Conservation (phyloP, 2,113 vertebrate genomes). For the Scortum barcoo region DNA sequence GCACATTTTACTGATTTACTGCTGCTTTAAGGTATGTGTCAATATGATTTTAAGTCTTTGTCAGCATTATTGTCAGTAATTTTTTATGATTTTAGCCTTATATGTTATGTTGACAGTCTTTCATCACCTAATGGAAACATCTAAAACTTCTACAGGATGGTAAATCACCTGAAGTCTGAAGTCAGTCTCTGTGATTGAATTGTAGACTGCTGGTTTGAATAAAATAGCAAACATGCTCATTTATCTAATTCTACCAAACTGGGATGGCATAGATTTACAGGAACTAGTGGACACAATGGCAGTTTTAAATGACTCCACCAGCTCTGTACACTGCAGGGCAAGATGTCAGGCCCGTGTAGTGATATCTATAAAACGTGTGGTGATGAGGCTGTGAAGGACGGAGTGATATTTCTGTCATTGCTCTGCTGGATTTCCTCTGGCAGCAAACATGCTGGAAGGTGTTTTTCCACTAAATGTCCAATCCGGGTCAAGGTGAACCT, state of each 20-base stretch:
- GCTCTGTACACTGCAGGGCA: neutral
- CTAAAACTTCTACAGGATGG: neutral
- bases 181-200: neutral
- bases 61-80: neutral
- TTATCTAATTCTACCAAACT: neutral
- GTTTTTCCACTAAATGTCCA: neutral
- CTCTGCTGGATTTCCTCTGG: conserved; percentile 34
- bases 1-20: neutral
- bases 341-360: neutral
- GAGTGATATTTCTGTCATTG: conserved; percentile 12
- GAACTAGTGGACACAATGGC: neutral
- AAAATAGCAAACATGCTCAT: neutral
- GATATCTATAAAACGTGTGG: neutral
- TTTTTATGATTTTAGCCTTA: neutral
- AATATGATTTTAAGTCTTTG: no score
- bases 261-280: no score
- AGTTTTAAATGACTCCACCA: neutral
- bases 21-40: neutral
- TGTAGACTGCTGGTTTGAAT: no score
- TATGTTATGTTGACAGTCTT: neutral
- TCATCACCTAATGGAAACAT: neutral
- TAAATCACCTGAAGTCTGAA: neutral
- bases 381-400: conserved; percentile 2
- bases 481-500: conserved; percentile 60
- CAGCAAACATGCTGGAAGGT: conserved; percentile 12